Evolutionary conservation across 2,113 vertebrate species (phyloP).

Genomic region (Indicator maculatus): DNA sequence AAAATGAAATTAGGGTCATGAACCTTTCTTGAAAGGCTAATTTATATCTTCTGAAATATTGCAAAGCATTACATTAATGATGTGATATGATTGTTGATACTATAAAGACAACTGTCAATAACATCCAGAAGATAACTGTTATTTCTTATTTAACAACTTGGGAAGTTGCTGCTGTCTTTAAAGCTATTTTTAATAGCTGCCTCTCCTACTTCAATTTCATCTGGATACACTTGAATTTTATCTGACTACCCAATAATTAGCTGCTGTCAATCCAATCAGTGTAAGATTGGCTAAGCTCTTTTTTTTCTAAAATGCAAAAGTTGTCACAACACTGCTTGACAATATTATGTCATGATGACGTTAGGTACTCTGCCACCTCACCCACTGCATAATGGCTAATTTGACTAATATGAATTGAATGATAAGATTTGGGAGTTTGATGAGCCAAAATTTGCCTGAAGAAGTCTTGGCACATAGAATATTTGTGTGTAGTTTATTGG

Average conservation of each 20-base stretch:
- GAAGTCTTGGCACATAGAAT: neutral
- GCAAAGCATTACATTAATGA: conserved; percentile 9
- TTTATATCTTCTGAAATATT: conserved; percentile 52
- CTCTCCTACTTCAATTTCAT: conserved; percentile 13
- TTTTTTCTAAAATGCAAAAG: conserved; percentile 37
- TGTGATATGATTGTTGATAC: conserved; percentile 39
- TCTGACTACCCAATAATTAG: conserved; percentile 60
- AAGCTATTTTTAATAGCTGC: conserved; percentile 53
- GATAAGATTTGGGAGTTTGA: conserved; percentile 18
- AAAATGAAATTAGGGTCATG: conserved; percentile 60
- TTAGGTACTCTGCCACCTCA: conserved; percentile 62
- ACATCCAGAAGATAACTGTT: conserved; percentile 17
- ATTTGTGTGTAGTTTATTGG: conserved; percentile 17
- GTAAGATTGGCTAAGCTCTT: conserved; percentile 38
- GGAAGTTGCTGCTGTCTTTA: conserved; percentile 38
- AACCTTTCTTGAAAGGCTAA: conserved; percentile 53
- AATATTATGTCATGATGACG: conserved; percentile 62
- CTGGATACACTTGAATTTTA: conserved; percentile 47
- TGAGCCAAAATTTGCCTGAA: conserved; percentile 28
- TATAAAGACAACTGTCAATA: conserved; percentile 36
- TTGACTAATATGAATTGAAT: conserved; percentile 47
- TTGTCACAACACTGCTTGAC: conserved; percentile 50
- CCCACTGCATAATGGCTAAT: conserved; percentile 29
- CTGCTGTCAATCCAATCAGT: conserved; percentile 53
- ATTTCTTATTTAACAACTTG: conserved; percentile 48